Evolutionary conservation across 2,888 invertebrate species (phyloP), one percentile per base, ranked within the genome.

Genomic region (Plemyria rubiginata): DNA sequence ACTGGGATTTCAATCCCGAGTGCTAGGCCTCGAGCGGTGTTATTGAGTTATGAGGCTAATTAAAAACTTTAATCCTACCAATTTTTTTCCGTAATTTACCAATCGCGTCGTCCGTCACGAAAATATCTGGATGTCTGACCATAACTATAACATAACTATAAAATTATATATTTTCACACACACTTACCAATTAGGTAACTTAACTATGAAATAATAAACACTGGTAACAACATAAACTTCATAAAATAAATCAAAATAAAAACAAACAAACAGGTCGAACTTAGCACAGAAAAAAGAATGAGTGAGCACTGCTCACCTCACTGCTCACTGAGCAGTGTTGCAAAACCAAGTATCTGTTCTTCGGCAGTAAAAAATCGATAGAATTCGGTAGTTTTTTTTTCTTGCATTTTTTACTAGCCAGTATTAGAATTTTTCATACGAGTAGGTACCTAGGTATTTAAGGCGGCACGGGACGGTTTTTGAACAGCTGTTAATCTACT

Each of bases 131-230:
- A 60, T 58, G 62, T 73, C 76, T 75, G 73, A n/a, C n/a, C n/a
- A 68, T 75, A 43, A 6, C 36, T 38, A 77, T 90, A 90, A 90
- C 83, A 90, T 90, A 90, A 90, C 76, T 79, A 70, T 61, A 64
- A 61, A 66, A 62, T 74, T 11, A 38, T 60, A n/a, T n/a, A n/a
- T n/a, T n/a, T n/a, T n/a, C n/a, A n/a, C n/a, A n/a, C n/a, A n/a
- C 46, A 64, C 89, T 88, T 83, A 90, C 90, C 90, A 38, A 38
- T 84, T 78, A 8, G 28, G 8, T 28, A 48, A 28, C 13, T 49
- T 3, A 13, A 3, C 29, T 28, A 48, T 46, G 72, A 72, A 62
- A 60, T 36, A 38, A 70, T 71, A 62, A 65, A 72, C 71, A 73
- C 63, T 51, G 66, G 62, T 62, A 49, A 68, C 62, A 71, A 41